Conservation (phyloP, 2,888 invertebrate species). For the Mamestra brassicae region DNA sequence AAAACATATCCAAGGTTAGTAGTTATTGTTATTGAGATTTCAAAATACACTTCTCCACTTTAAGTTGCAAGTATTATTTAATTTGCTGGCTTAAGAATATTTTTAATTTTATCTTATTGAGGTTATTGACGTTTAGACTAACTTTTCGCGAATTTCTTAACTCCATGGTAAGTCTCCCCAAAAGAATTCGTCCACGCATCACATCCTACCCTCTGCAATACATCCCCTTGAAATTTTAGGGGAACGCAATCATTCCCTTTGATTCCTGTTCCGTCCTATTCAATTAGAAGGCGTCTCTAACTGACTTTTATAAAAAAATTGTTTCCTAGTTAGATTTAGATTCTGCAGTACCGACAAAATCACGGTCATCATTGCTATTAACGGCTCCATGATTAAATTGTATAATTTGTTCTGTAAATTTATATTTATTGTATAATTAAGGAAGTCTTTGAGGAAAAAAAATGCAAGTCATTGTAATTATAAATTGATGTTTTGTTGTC, state of each 20-base stretch:
- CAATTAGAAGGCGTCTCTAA: slow-evolving; percentile 89
- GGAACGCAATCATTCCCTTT: slow-evolving; percentile 90
- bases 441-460: not conserved
- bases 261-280: slow-evolving; percentile 89
- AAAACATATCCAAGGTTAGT: slow-evolving; percentile 10
- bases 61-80: too few species aligned
- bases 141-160: slow-evolving; percentile 53
- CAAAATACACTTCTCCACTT: not conserved
- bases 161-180: slow-evolving; percentile 73
- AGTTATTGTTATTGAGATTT: not conserved
- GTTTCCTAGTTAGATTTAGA: slow-evolving; percentile 65
- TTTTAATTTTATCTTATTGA: too few species aligned
- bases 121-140: too few species aligned
- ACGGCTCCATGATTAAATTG: not conserved
- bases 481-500: not conserved
- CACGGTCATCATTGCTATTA: not conserved
- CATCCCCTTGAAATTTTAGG: slow-evolving; percentile 86
- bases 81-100: too few species aligned
- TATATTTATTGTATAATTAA: not conserved
- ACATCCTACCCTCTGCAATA: slow-evolving; percentile 80
- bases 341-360: slow-evolving; percentile 27
- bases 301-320: slow-evolving; percentile 80
- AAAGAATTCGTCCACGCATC: slow-evolving; percentile 88
- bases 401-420: not conserved
- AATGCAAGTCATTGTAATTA: slow-evolving; percentile 4